A percentile compares a stretch with the other conserved stretches of the same genome.
phyloP scores from a whole-genome alignment of 1,140 invertebrate species.

The Subanguina moxae region DNA sequence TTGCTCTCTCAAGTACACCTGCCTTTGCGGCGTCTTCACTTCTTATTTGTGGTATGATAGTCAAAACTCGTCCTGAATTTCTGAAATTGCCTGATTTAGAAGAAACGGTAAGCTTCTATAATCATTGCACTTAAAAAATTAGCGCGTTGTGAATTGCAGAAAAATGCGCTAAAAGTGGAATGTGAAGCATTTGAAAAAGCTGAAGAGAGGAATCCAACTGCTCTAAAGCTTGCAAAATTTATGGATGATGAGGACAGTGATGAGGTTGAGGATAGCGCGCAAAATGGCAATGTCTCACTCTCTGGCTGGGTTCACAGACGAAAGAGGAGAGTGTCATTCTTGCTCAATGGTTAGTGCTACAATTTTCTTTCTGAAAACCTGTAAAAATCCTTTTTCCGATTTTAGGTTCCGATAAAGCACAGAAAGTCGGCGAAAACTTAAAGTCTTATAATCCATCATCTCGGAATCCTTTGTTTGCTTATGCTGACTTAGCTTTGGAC shows the following conservation, averaged over 20 bases:
- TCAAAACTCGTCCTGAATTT: background rate
- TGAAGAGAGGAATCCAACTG: background rate
- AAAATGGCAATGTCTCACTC: too few relatives aligned
- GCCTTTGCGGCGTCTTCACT: constrained; percentile 68
- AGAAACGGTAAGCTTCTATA: background rate
- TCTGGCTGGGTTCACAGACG: too few relatives aligned
- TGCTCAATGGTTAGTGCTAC: too few relatives aligned
- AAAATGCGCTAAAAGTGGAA: too few relatives aligned
- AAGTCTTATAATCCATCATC: constrained; percentile 67
- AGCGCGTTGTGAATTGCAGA: too few relatives aligned
- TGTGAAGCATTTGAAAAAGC: too few relatives aligned
- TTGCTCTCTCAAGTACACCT: constrained; percentile 63
- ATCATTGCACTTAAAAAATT: too few relatives aligned
- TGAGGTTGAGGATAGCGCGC: background rate
- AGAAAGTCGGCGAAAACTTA: background rate
- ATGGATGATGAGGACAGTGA: background rate
- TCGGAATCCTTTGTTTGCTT: constrained; percentile 78
- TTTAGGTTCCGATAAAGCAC: background rate
- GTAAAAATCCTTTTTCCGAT: background rate
- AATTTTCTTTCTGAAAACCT: background rate
- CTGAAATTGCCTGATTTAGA: background rate
- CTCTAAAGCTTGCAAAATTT: background rate
- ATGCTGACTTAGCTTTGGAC: constrained; percentile 69
- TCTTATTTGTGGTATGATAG: background rate
- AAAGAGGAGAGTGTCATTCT: too few relatives aligned